Percentiles rank a stretch among this genome's conserved stretches.
These are phyloP conservation scores for Ellobius talpinus DNA, from an alignment of 2,113 vertebrate genomes.

Conservation along the genomic window DNA sequence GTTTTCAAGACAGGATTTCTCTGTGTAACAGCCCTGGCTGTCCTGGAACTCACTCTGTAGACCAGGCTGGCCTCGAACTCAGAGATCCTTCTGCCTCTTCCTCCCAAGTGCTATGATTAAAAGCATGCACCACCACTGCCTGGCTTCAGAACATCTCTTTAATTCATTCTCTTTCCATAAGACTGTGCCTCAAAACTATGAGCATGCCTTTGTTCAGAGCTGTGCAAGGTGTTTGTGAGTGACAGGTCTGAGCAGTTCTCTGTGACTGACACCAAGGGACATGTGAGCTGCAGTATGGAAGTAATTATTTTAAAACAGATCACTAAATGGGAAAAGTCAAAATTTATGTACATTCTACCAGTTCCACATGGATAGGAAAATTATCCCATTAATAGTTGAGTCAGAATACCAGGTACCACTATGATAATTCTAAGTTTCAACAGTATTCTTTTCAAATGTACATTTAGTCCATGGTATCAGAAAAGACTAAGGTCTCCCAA, in stretches of 20 bases:
- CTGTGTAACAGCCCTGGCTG: too few relatives aligned
- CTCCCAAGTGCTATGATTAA: too few relatives aligned
- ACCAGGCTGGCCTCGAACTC: too few relatives aligned
- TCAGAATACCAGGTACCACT: neutral
- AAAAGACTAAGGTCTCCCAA: neutral
- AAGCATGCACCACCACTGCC: too few relatives aligned
- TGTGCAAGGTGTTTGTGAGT: neutral
- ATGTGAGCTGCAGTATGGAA: conserved; percentile 14
- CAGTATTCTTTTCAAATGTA: neutral
- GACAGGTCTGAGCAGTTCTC: conserved; percentile 21
- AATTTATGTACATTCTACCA: neutral
- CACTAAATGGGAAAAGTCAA: conserved; percentile 49
- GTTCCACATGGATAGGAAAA: neutral
- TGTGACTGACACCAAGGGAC: conserved; percentile 23
- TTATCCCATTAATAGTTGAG: neutral
- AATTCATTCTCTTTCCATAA: neutral
- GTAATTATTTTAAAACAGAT: conserved; percentile 40
- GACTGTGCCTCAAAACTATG: neutral
- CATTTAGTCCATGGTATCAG: neutral
- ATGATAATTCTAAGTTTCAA: neutral
- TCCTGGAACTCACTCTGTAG: too few relatives aligned
- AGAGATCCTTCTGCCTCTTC: too few relatives aligned
- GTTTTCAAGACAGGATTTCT: too few relatives aligned
- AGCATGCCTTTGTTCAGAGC: neutral
- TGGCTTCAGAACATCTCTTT: neutral